These are phyloP conservation scores for Lagorchestes hirsutus DNA, from an alignment of 2,797 vertebrate species.

Conservation along the genomic window DNA sequence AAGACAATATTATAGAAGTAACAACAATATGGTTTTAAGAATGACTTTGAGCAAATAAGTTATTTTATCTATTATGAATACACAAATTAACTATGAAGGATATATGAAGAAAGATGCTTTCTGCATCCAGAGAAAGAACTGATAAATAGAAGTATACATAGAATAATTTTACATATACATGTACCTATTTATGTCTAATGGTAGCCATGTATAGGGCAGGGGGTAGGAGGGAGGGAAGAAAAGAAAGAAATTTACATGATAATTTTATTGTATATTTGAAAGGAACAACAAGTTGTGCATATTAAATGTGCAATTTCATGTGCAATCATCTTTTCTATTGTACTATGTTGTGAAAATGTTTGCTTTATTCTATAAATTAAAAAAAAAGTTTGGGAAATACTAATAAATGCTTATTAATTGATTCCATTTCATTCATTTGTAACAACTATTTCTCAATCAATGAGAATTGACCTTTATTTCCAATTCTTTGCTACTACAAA, in stretches of 20 bases:
- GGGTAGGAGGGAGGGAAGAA: background rate
- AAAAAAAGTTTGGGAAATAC: background rate
- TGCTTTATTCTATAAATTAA: background rate
- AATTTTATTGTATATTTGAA: background rate
- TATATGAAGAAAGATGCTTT: background rate
- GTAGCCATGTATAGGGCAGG: background rate
- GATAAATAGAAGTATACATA: background rate
- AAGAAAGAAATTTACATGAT: background rate
- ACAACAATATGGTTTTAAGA: background rate
- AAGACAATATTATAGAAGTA: background rate
- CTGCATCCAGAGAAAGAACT: background rate
- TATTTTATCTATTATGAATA: background rate
- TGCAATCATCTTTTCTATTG: background rate
- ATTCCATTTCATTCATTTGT: background rate
- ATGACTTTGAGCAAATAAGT: background rate
- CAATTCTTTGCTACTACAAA: background rate
- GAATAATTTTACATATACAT: background rate
- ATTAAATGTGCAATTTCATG: background rate
- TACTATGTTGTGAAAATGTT: background rate
- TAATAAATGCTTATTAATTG: background rate
- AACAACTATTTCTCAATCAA: background rate
- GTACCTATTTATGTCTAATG: background rate
- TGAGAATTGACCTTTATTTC: background rate
- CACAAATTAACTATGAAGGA: background rate
- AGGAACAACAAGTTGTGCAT: background rate